phyloP scores from a whole-genome alignment of 2,113 vertebrate species.

The Falco punctatus region DNA sequence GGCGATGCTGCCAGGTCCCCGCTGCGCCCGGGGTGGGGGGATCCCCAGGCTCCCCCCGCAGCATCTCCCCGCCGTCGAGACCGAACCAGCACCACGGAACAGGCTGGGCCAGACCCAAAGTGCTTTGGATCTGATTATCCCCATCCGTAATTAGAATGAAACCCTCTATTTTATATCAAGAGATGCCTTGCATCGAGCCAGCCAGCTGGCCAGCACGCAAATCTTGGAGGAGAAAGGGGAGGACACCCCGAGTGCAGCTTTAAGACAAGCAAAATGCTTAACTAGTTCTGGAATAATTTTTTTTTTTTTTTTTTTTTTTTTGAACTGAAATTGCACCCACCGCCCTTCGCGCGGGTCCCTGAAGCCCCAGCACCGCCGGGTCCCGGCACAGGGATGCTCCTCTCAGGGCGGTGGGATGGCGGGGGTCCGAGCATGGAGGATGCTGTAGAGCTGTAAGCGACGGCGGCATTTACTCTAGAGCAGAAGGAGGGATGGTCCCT shows the following conservation, averaged over 20 bases:
- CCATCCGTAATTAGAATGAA: background rate
- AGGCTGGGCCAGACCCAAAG: fast-evolving
- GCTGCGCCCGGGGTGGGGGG: background rate
- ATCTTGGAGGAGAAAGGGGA: background rate
- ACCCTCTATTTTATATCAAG: background rate
- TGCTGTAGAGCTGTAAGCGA: background rate
- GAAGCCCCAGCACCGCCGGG: background rate
- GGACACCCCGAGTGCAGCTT: fast-evolving
- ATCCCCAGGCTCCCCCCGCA: background rate
- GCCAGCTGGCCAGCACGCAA: no score
- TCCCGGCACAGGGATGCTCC: background rate
- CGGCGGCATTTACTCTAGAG: background rate
- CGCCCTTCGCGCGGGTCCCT: background rate
- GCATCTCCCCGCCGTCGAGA: background rate
- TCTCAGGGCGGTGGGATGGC: background rate
- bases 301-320: background rate
- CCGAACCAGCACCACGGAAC: background rate
- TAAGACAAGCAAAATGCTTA: background rate
- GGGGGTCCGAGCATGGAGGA: fast-evolving
- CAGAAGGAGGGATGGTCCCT: background rate
- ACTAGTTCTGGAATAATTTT: background rate
- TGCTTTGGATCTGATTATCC: background rate
- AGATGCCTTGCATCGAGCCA: background rate
- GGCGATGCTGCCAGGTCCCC: background rate
- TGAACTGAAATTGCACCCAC: fast-evolving